Conservation (phyloP, 2,888 invertebrate species). For the Perithous albicinctus region DNA sequence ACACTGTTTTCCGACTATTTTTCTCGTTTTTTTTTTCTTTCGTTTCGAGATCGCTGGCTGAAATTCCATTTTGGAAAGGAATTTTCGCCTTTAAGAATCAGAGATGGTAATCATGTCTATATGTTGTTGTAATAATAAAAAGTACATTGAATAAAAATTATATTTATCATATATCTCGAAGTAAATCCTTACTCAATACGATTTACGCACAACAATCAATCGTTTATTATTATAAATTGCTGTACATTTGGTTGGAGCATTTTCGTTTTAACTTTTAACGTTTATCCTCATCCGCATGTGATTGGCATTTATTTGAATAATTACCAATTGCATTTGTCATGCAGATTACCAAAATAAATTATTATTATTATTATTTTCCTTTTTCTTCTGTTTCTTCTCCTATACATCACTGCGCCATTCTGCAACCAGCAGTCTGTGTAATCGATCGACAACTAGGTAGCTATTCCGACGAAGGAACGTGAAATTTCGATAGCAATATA, state of each 20-base stretch:
- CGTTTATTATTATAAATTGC: conserved; percentile 61
- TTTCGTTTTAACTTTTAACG: conserved; percentile 20
- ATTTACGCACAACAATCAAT: conserved; percentile 52
- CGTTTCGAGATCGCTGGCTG: not conserved
- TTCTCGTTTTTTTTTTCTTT: too few relatives aligned
- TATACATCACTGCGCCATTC: conserved; percentile 62
- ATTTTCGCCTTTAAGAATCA: too few relatives aligned
- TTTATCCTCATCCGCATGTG: conserved; percentile 22
- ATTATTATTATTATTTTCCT: too few relatives aligned
- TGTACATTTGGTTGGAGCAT: conserved; percentile 60
- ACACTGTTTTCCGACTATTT: not conserved
- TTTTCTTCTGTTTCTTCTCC: conserved; percentile 57
- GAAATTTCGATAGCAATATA: conserved; percentile 39
- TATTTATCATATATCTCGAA: conserved; percentile 29
- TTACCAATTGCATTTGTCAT: conserved; percentile 34
- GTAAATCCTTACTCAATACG: conserved; percentile 9
- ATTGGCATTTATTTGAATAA: conserved; percentile 38
- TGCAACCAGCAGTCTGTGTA: conserved; percentile 46
- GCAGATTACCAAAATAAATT: conserved; percentile 69
- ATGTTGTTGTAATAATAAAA: conserved; percentile 24
- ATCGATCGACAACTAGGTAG: conserved; percentile 51
- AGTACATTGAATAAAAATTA: conserved; percentile 42
- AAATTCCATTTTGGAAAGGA: not conserved
- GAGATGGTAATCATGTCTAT: conserved; percentile 28
- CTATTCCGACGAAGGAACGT: conserved; percentile 52